These are phyloP conservation scores for Nycticebus coucang DNA, from an alignment of 2,113 vertebrate genomes.

Conservation along the genomic window DNA sequence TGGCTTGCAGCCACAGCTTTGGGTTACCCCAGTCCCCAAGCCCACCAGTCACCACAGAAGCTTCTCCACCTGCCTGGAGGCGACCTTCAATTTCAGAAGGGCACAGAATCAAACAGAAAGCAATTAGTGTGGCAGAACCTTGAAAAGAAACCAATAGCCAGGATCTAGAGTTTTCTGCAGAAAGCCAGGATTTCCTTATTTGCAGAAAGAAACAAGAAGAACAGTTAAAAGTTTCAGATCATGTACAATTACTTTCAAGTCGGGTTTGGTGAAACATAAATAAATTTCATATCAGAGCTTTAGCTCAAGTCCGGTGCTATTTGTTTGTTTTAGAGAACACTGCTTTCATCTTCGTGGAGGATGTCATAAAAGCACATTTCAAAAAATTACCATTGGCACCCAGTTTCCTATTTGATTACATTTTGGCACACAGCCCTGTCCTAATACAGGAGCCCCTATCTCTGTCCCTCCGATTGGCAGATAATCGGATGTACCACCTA, in stretches of 20 bases:
- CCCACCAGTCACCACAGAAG: constrained; percentile 33
- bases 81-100: constrained; percentile 77
- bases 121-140: constrained; percentile 76
- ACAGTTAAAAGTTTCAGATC: constrained; percentile 71
- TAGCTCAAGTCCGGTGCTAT: constrained; percentile 57
- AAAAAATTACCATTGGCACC: constrained; percentile 86
- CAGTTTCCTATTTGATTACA: constrained; percentile 84
- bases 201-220: constrained; percentile 53
- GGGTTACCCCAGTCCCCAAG: constrained; percentile 62
- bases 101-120: constrained; percentile 78
- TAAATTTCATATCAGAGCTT: constrained; percentile 70
- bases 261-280: constrained; percentile 66
- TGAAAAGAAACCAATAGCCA: constrained; percentile 73
- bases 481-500: background rate
- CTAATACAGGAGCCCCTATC: background rate
- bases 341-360: constrained; percentile 80
- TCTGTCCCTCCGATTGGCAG: constrained; percentile 5
- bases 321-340: constrained; percentile 78
- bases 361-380: constrained; percentile 82
- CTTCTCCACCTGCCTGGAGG: constrained; percentile 63
- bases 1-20: constrained; percentile 51
- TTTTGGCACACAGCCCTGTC: constrained; percentile 76
- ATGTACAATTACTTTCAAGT: constrained; percentile 68
- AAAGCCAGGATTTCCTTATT: constrained; percentile 73
- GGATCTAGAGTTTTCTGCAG: constrained; percentile 56